Base-by-base conservation (phyloP, 2,888 invertebrate species). In the Charanyca ferruginea region DNA sequence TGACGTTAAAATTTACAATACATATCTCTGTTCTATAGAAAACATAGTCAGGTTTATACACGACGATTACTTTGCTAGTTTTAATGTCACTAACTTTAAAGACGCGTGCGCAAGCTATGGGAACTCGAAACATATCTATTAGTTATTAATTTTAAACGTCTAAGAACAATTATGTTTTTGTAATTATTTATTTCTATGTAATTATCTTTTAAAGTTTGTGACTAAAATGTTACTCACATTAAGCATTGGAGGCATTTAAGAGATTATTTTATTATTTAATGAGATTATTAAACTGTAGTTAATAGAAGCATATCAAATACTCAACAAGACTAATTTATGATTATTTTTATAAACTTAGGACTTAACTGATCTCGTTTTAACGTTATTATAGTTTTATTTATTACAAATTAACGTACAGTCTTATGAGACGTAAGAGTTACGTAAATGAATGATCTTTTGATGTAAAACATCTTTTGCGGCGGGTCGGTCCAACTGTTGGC, bases 71-170 rank as follows among this genome's bases (percentile, higher is more conserved):
- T 98, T 99, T 86, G 94, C 96, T 16, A 96, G 96, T 59, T 97
- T 98, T 83, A 98, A 98, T 89, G 97, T 97, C n/a, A 98, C 97
- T 16, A 98, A 98, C 91, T 98, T 97, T 87, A 98, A 98, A 90
- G 98, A 98, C 85, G 98, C 98, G 0, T 98, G 98, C 75, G 93
- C 96, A 0, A 89, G 93, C 25, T 94, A 94, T 61, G 91, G 90
- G 0, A 88, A 80, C 42, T 83, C 79, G 16, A 92, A 92, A 77
- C 90, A 85, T 64, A 79, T 85, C 64, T 87, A 86, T 84, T 85
- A 66, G 22, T 32, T 44, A 54, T 20, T 23, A 42, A 22, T n/a
- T 38, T 67, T 61, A 59, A 44, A 72, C 0, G 20, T 53, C 41
- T 48, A 44, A 1, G 35, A 45, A 41, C 1, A 51, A 52, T 65